A percentile compares a stretch with the other conserved stretches of the same genome.
These are phyloP conservation scores for Stylophora pistillata DNA, from an alignment of 64 coral and sea anemone genomes.

Conservation along the genomic window DNA sequence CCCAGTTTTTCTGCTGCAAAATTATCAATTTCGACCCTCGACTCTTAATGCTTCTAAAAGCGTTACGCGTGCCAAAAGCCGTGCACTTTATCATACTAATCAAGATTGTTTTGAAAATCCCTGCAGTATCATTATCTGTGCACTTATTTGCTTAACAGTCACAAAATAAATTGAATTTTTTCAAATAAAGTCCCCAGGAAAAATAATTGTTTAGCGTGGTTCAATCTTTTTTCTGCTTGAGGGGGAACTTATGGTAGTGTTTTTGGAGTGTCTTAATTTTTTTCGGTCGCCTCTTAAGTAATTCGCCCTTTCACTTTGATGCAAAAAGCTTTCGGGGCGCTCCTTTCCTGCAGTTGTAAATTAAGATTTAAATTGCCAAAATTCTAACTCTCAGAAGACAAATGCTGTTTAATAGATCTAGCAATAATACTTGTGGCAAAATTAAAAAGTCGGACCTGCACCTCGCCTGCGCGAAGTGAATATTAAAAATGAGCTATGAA, in stretches of 20 bases:
- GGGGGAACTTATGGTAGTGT: conserved; percentile 37
- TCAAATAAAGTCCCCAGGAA: conserved; percentile 71
- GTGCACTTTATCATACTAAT: conserved; percentile 40
- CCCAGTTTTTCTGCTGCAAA: conserved; percentile 15
- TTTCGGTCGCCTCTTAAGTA: background rate
- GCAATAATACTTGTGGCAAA: conserved; percentile 80
- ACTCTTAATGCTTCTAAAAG: background rate
- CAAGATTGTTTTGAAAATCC: conserved; percentile 45
- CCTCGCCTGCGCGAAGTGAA: conserved; percentile 37
- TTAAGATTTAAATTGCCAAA: conserved; percentile 76
- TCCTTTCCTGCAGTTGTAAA: conserved; percentile 60
- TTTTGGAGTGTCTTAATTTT: background rate
- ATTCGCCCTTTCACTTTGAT: conserved; percentile 7
- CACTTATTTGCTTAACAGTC: conserved; percentile 85
- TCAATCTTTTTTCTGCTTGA: conserved; percentile 33
- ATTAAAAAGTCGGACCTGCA: conserved; percentile 81
- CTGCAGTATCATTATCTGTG: conserved; percentile 46
- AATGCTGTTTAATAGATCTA: conserved; percentile 91
- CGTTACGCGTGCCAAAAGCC: conserved; percentile 33
- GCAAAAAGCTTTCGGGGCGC: conserved; percentile 13
- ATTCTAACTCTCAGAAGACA: conserved; percentile 72
- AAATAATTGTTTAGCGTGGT: conserved; percentile 52
- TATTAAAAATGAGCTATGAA: conserved; percentile 36
- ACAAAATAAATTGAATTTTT: conserved; percentile 91
- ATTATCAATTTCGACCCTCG: conserved; percentile 61